Evolutionary conservation across 1,140 invertebrate species (phyloP).

Genomic region (Hesperophylax magnus): DNA sequence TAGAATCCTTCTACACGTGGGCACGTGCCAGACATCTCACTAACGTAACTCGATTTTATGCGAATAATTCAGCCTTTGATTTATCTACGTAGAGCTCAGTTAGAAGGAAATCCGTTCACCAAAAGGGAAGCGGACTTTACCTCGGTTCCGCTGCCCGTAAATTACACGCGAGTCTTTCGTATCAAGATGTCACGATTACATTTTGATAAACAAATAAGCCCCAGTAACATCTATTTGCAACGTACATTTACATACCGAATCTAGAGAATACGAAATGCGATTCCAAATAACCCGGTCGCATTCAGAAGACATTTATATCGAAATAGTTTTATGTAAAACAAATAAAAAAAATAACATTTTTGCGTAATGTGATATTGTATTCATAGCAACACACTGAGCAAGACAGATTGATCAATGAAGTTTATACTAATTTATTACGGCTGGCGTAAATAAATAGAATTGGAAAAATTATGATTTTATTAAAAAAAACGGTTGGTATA

Average conservation of each 20-base stretch:
- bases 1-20: neutral
- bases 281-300: neutral
- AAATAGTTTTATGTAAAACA: too few species aligned
- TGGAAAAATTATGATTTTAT: too few species aligned
- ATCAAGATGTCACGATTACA: slow-evolving; percentile 34
- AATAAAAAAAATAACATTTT: too few species aligned
- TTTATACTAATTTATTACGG: too few species aligned
- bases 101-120: slow-evolving; percentile 34
- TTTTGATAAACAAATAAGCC: slow-evolving; percentile 29
- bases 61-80: slow-evolving; percentile 53
- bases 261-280: neutral
- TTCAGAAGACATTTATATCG: too few species aligned
- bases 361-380: too few species aligned
- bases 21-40: slow-evolving; percentile 42
- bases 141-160: slow-evolving; percentile 13
- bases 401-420: too few species aligned
- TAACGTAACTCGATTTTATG: slow-evolving; percentile 19
- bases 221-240: slow-evolving; percentile 21
- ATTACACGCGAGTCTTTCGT: slow-evolving; percentile 28
- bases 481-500: too few species aligned
- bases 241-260: neutral
- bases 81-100: slow-evolving; percentile 44
- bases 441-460: too few species aligned
- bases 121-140: slow-evolving; percentile 21
- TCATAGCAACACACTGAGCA: too few species aligned